Evolutionary conservation across 2,113 vertebrate genomes (phyloP).

Genomic region (Epinephelus lanceolatus): DNA sequence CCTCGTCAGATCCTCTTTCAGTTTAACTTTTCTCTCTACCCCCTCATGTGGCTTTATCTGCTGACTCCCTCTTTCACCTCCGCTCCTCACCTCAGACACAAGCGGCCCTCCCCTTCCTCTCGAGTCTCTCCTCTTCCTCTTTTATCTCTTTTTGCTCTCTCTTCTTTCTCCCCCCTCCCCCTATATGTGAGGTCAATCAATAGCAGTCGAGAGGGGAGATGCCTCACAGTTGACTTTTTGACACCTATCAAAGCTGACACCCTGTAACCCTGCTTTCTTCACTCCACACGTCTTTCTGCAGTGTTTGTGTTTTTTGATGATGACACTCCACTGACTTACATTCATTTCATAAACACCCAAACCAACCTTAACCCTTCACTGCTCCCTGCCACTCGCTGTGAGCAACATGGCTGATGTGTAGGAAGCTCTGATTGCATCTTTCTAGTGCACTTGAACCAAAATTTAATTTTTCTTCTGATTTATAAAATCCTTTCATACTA

Average conservation of each 20-base stretch:
- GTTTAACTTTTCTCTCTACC: conserved; percentile 51
- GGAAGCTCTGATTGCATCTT: neutral
- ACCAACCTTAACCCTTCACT: neutral
- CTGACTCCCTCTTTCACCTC: conserved; percentile 35
- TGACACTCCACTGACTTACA: conserved; percentile 2
- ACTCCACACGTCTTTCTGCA: neutral
- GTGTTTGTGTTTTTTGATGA: neutral
- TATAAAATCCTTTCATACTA: conserved; percentile 5
- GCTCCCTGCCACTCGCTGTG: neutral
- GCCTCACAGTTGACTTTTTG: conserved; percentile 47
- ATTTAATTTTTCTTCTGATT: neutral
- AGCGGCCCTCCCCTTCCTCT: conserved; percentile 7
- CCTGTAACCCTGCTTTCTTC: conserved; percentile 1
- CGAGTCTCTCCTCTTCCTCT: conserved; percentile 16
- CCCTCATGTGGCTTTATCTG: conserved; percentile 29
- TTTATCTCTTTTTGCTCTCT: conserved; percentile 25
- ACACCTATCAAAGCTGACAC: conserved; percentile 48
- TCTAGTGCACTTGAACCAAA: conserved; percentile 5
- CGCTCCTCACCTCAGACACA: conserved; percentile 28
- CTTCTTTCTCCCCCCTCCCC: neutral
- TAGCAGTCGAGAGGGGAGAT: conserved; percentile 35
- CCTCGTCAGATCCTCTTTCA: conserved; percentile 60
- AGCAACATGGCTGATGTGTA: conserved; percentile 1
- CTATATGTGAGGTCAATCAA: conserved; percentile 41
- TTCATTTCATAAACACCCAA: neutral